These are phyloP conservation scores for Caenorhabditis macrosperma DNA, from an alignment of 2,888 invertebrate genomes.

Conservation along the genomic window DNA sequence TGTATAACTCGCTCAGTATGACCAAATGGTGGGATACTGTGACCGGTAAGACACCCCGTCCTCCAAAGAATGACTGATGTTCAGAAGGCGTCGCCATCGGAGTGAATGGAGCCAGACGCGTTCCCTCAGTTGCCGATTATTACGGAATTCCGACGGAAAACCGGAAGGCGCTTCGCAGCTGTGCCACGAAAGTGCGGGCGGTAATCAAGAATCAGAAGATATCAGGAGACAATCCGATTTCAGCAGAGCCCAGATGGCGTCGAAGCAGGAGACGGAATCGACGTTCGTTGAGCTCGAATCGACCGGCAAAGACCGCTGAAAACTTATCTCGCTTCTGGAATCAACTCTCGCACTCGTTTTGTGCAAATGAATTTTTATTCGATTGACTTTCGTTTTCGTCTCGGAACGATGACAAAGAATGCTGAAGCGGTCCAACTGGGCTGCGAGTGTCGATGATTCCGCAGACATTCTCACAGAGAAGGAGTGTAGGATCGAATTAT, in stretches of 20 bases:
- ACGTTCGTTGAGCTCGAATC: conserved; percentile 16
- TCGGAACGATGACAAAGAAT: too few relatives aligned
- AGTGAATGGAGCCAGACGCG: conserved; percentile 24
- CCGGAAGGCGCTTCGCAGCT: conserved; percentile 1
- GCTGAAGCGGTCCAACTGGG: too few relatives aligned
- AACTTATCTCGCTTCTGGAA: too few relatives aligned
- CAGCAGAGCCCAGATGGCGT: not conserved
- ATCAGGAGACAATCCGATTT: too few relatives aligned
- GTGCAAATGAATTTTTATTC: not conserved
- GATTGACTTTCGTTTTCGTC: too few relatives aligned
- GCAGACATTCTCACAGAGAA: too few relatives aligned
- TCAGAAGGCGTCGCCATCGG: conserved; percentile 42
- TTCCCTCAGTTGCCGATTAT: conserved; percentile 48
- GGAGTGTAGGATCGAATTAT: too few relatives aligned
- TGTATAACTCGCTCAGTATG: conserved; percentile 51
- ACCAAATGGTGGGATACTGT: conserved; percentile 53
- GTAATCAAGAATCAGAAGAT: too few relatives aligned
- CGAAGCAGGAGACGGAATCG: conserved; percentile 28
- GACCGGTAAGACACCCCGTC: conserved; percentile 8
- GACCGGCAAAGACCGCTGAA: not conserved
- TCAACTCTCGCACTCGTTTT: not conserved
- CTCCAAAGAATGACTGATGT: not conserved
- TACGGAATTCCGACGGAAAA: conserved; percentile 27
- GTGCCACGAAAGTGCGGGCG: not conserved
- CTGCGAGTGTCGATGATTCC: too few relatives aligned